Percentiles rank a stretch among this genome's conserved stretches.
These are phyloP conservation scores for Grammomys dolichurus DNA, from an alignment of 2,113 vertebrate species.

Conservation along the genomic window DNA sequence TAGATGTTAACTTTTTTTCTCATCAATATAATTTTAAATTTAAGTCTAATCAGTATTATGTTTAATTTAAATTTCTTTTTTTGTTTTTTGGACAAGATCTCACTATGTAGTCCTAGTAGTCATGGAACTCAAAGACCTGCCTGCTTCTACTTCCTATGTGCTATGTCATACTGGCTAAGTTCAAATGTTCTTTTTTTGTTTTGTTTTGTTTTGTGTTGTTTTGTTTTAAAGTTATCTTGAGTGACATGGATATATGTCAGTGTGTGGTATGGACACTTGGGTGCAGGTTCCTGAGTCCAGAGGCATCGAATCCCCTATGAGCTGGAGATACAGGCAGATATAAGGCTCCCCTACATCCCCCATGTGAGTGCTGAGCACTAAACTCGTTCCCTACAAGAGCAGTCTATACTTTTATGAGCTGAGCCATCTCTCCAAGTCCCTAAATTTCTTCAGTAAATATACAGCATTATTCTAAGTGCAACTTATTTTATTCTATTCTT, in stretches of 20 bases:
- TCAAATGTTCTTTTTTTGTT: background rate
- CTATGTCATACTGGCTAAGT: background rate
- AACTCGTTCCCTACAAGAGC: background rate
- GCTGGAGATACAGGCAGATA: background rate
- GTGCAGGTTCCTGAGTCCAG: background rate
- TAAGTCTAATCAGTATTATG: background rate
- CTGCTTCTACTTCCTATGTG: background rate
- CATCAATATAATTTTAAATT: background rate
- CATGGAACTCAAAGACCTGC: background rate
- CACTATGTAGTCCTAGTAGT: background rate
- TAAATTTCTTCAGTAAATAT: constrained; percentile 11
- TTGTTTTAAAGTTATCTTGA: background rate
- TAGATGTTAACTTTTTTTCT: background rate
- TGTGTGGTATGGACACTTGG: background rate
- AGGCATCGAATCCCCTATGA: background rate
- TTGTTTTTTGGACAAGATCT: background rate
- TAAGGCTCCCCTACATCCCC: background rate
- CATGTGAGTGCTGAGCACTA: background rate
- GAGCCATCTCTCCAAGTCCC: background rate
- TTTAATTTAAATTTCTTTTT: constrained; percentile 30
- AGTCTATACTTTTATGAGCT: background rate
- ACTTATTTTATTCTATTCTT: constrained; percentile 14
- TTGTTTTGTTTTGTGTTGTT: background rate
- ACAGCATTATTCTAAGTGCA: constrained; percentile 35
- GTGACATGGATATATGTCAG: background rate